Evolutionary conservation across 2,888 invertebrate genomes (phyloP), one percentile per base, ranked within the genome.

Genomic region (Smittia sp.): DNA sequence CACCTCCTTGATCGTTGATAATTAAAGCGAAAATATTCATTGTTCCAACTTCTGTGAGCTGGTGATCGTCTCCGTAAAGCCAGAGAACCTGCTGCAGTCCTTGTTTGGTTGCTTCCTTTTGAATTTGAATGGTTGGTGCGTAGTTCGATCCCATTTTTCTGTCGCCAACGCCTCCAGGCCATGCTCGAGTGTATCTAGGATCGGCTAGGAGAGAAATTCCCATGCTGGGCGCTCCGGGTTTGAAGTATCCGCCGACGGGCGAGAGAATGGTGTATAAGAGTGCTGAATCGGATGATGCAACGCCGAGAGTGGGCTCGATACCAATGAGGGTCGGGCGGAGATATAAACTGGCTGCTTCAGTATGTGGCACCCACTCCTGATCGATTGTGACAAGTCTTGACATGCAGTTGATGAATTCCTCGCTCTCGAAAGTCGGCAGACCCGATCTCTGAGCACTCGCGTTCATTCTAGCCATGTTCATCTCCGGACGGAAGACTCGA

Each of bases 291-390:
- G 96, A 90, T 39, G 90, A 86, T 74, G 90, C 89, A 66, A 99
- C 95, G 73, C 98, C 98, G 76, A 99, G 86, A 0, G 94, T 91
- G 20, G 96, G 92, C 96, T 99, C 99, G 75, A 94, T 96, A 75
- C 94, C 98, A 79, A 99, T 98, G 73, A 97, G 84, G 9, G 98
- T 96, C 27, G 99, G 99, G 77, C 99, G 87, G 77, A 99, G 90
- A 80, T 99, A 99, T 46, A 99, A 86, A 78, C 97, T 96, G 78
- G 94, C 91, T 46, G 92, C 86, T 78, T 92, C 90, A 9, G 91
- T 89, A 81, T 94, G 91, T 6, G 99, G 99, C 7, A 99, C 96
- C 98, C 98, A 99, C 83, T 97, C 97, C 79, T 93, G 92, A 81
- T 99, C 99, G 76, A 99, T 90, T 78, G 90, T 88, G 74, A 99